Evolutionary conservation across 2,113 vertebrate species (phyloP).

Genomic region (Haemorhous mexicanus): DNA sequence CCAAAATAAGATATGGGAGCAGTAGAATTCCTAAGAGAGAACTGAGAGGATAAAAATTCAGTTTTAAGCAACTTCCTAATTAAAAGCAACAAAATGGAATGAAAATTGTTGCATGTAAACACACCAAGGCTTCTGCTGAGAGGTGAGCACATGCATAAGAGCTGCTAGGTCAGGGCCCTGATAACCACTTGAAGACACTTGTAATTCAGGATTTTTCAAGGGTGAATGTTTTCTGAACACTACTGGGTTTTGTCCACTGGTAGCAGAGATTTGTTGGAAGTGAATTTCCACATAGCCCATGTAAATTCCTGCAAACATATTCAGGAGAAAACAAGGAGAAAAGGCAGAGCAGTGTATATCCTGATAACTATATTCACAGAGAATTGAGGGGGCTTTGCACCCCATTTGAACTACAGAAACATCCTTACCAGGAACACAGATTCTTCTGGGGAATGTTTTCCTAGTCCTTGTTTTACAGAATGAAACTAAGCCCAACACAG

Average conservation of each 20-base stretch:
- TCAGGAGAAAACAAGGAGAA: neutral
- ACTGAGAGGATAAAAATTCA: constrained; percentile 11
- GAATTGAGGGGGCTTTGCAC: neutral
- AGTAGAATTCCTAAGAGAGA: constrained; percentile 43
- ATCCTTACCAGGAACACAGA: neutral
- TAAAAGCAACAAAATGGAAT: neutral
- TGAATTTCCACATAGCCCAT: neutral
- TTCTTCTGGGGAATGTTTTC: neutral
- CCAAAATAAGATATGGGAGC: constrained; percentile 24
- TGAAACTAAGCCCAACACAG: neutral
- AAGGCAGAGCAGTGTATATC: neutral
- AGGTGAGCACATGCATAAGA: constrained; percentile 28
- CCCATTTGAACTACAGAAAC: neutral
- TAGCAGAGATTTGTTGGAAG: neutral
- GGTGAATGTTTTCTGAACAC: neutral
- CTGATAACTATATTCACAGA: neutral
- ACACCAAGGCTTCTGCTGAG: neutral
- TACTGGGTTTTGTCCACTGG: neutral
- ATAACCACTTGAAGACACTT: neutral
- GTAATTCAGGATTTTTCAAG: neutral
- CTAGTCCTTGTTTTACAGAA: neutral
- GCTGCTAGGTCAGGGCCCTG: neutral
- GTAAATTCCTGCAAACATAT: neutral
- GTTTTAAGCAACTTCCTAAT: neutral
- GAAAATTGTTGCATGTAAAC: neutral